phyloP scores from a whole-genome alignment of 1,140 invertebrate genomes.

The Cepaea nemoralis region DNA sequence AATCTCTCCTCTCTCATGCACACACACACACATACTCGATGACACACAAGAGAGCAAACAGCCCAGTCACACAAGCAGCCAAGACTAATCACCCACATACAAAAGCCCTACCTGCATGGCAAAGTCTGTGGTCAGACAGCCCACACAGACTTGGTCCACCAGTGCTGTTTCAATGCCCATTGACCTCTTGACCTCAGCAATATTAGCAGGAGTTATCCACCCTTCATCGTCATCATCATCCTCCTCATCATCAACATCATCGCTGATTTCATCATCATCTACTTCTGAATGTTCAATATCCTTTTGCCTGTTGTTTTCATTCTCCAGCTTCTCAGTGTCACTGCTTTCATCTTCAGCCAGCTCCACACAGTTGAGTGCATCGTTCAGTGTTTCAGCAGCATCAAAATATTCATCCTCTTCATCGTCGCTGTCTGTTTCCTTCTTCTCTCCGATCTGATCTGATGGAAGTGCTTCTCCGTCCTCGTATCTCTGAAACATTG shows the following conservation, averaged over 20 bases:
- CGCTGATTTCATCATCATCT: slow-evolving; percentile 61
- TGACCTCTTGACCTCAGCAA: slow-evolving; percentile 80
- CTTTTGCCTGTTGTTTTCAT: not conserved
- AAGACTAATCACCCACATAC: too few species aligned
- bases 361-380: slow-evolving; percentile 2
- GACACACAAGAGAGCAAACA: too few species aligned
- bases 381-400: slow-evolving; percentile 16
- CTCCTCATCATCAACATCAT: slow-evolving; percentile 71
- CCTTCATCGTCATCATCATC: slow-evolving; percentile 80
- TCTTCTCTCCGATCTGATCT: slow-evolving; percentile 11
- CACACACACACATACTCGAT: too few species aligned
- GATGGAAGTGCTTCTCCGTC: slow-evolving; percentile 22
- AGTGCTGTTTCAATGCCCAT: slow-evolving; percentile 75
- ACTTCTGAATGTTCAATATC: slow-evolving; percentile 25
- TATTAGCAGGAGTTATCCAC: slow-evolving; percentile 93
- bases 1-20: too few species aligned
- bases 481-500: slow-evolving; percentile 1
- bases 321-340: not conserved
- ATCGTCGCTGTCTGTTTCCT: slow-evolving; percentile 30
- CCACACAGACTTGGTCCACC: slow-evolving; percentile 77
- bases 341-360: not conserved
- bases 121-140: slow-evolving; percentile 95
- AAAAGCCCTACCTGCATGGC: slow-evolving; percentile 83
- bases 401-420: slow-evolving; percentile 24
- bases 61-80: too few species aligned